Conservation (phyloP, 1,140 invertebrate species). For the Drosophila biarmipes region DNA sequence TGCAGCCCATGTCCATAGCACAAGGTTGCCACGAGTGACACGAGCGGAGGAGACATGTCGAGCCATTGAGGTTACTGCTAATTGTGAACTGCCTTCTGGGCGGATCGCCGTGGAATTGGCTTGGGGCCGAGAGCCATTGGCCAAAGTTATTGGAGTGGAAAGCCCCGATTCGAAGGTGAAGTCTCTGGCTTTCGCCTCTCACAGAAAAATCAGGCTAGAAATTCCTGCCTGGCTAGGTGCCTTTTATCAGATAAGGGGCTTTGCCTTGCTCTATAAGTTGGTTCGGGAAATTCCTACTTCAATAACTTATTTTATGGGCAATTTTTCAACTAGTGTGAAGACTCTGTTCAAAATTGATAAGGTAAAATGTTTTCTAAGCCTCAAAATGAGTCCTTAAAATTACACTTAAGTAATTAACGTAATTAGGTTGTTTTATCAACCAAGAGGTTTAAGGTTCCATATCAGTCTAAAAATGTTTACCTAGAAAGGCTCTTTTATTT, state of each 20-base stretch:
- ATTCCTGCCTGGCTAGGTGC: slow-evolving; percentile 8
- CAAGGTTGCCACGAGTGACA: slow-evolving; percentile 57
- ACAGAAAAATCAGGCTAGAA: slow-evolving; percentile 10
- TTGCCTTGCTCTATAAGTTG: background rate
- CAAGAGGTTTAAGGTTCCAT: background rate
- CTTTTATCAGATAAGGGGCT: slow-evolving; percentile 8
- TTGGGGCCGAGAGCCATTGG: slow-evolving; percentile 24
- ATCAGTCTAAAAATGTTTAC: background rate
- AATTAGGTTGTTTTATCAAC: background rate
- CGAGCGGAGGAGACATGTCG: slow-evolving; percentile 42
- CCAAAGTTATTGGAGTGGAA: slow-evolving; percentile 51
- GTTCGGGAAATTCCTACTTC: background rate
- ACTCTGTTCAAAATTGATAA: background rate
- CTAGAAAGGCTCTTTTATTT: too few species aligned
- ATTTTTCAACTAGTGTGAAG: background rate
- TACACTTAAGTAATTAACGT: too few species aligned
- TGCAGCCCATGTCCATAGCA: slow-evolving; percentile 18
- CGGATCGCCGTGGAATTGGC: slow-evolving; percentile 36
- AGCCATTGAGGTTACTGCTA: slow-evolving; percentile 48
- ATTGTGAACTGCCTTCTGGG: slow-evolving; percentile 51
- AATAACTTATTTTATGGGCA: background rate
- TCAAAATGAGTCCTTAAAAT: too few species aligned
- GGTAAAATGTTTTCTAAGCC: too few species aligned
- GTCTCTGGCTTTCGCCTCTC: slow-evolving; percentile 30
- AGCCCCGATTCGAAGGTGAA: slow-evolving; percentile 36